Conservation (phyloP, 2,113 vertebrate genomes). For the Phyllopteryx taeniolatus region DNA sequence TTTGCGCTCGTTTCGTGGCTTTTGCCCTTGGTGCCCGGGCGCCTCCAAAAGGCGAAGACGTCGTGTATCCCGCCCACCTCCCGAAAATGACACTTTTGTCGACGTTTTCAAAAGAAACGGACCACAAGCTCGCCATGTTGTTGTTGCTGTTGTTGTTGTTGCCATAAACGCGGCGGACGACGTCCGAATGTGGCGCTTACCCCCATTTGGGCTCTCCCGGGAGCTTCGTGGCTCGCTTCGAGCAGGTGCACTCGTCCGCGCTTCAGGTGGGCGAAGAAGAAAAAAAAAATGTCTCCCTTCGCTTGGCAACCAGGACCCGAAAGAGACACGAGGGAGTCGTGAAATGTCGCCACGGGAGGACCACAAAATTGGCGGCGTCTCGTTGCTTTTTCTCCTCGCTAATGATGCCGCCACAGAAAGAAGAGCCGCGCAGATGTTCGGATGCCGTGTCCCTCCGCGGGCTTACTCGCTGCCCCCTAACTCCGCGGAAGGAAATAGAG, state of each 20-base stretch:
- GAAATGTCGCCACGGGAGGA: neutral
- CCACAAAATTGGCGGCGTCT: neutral
- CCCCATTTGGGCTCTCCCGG: constrained; percentile 1
- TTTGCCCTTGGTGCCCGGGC: no score
- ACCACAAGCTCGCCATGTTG: neutral
- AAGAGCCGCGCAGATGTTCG: constrained; percentile 5
- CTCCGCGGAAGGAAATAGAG: neutral
- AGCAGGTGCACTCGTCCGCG: neutral
- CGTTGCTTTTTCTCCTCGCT: neutral
- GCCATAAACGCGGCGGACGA: neutral
- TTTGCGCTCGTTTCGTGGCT: neutral
- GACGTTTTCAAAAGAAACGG: no score
- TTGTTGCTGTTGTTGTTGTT: no score
- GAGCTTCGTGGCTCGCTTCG: neutral
- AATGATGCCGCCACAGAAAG: constrained; percentile 8
- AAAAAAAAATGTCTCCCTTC: neutral
- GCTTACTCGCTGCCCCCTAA: neutral
- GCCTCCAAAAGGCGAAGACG: no score
- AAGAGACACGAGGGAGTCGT: neutral
- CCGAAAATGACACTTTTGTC: no score
- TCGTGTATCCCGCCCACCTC: no score
- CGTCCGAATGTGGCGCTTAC: neutral
- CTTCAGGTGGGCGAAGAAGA: neutral
- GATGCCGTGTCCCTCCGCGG: constrained; percentile 7
- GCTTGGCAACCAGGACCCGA: neutral